Conservation (phyloP, 2,113 vertebrate genomes). For the Sciurus niger region DNA sequence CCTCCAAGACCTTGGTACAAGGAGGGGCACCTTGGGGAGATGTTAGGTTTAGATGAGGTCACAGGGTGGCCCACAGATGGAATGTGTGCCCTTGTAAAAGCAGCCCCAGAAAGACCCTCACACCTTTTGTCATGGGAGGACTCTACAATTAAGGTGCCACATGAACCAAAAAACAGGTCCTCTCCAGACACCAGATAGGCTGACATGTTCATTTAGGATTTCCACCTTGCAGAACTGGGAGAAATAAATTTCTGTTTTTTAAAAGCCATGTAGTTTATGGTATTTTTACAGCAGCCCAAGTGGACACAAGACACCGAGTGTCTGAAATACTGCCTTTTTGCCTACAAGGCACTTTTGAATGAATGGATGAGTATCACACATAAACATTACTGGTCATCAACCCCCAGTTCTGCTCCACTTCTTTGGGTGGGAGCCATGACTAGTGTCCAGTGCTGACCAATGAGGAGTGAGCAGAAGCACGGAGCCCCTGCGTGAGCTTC, state of each 20-base stretch:
- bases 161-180: background rate
- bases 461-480: background rate
- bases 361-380: background rate
- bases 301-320: background rate
- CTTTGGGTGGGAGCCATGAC: background rate
- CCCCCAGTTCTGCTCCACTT: background rate
- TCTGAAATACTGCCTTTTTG: background rate
- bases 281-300: background rate
- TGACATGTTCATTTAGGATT: background rate
- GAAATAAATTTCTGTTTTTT: background rate
- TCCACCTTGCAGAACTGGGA: background rate
- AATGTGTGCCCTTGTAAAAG: background rate
- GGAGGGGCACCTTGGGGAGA: background rate
- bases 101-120: background rate
- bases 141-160: too few species aligned
- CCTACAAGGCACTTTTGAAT: background rate
- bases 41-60: background rate
- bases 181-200: background rate
- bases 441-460: background rate
- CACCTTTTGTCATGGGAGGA: background rate
- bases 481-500: too few species aligned
- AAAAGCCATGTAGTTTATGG: background rate
- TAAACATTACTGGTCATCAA: background rate
- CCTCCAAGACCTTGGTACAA: too few species aligned
- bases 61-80: background rate